Percentiles rank a stretch among this genome's conserved stretches.
Conservation (phyloP, 2,888 invertebrate species). For the Epicampocera succincta region DNA sequence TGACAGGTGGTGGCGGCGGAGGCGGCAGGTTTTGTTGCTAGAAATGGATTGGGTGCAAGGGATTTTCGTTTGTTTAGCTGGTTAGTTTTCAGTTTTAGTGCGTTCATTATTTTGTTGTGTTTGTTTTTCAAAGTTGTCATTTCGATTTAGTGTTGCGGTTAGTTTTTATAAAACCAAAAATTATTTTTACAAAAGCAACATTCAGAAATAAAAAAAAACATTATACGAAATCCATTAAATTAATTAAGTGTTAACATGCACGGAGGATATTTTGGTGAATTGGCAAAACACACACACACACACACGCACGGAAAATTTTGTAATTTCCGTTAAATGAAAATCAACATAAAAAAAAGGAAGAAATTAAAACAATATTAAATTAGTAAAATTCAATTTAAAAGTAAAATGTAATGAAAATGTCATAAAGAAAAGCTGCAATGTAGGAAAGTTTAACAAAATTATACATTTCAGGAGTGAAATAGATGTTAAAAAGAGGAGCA, state of each 20-base stretch:
- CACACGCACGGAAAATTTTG: neutral
- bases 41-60: slow-evolving; percentile 80
- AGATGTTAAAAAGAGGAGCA: too few species aligned
- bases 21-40: slow-evolving; percentile 77
- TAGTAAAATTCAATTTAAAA: slow-evolving; percentile 46
- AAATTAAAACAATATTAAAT: slow-evolving; percentile 50
- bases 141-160: slow-evolving; percentile 65
- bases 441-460: too few species aligned
- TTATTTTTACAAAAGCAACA: slow-evolving; percentile 54
- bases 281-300: slow-evolving; percentile 24
- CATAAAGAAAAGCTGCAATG: neutral
- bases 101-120: slow-evolving; percentile 74
- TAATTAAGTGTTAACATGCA: slow-evolving; percentile 56
- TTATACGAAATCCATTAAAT: slow-evolving; percentile 49
- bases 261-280: slow-evolving; percentile 25
- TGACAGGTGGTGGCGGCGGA: slow-evolving; percentile 73
- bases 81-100: slow-evolving; percentile 70
- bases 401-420: slow-evolving; percentile 14
- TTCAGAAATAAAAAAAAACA: neutral
- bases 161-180: slow-evolving; percentile 54
- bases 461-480: neutral
- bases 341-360: slow-evolving; percentile 27
- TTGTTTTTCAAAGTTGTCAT: slow-evolving; percentile 47
- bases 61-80: slow-evolving; percentile 67
- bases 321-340: slow-evolving; percentile 51